phyloP scores from a whole-genome alignment of 2,113 vertebrate species.

The Rhineura floridana region DNA sequence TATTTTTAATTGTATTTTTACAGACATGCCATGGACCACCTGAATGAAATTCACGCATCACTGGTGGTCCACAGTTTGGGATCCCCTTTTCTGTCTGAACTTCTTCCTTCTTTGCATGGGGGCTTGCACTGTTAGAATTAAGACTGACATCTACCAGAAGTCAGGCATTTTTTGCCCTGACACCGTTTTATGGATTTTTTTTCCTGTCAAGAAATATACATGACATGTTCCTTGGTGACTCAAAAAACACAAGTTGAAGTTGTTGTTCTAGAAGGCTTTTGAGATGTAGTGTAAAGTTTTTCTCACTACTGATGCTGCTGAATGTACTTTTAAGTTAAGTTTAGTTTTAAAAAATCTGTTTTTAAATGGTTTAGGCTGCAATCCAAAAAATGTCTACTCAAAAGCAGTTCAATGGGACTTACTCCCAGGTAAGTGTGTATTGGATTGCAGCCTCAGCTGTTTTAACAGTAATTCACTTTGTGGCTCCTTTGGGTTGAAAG shows the following conservation, averaged over 20 bases:
- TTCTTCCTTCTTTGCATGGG: too few relatives aligned
- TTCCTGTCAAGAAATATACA: not conserved
- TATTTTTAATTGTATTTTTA: too few relatives aligned
- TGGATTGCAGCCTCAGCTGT: too few relatives aligned
- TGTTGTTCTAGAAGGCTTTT: not conserved
- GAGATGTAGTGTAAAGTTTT: not conserved
- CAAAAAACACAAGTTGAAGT: not conserved
- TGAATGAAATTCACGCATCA: too few relatives aligned
- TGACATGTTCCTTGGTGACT: not conserved
- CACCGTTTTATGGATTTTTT: not conserved
- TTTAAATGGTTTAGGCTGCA: not conserved
- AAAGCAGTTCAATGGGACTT: too few relatives aligned
- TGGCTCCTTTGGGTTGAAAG: not conserved
- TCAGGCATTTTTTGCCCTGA: not conserved
- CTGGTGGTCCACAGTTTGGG: too few relatives aligned
- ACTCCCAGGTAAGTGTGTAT: too few relatives aligned
- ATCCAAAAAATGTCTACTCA: too few relatives aligned
- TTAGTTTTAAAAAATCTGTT: too few relatives aligned
- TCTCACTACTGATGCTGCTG: not conserved
- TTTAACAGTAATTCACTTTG: not conserved
- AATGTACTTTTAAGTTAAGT: not conserved
- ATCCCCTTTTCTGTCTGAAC: too few relatives aligned
- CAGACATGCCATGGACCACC: too few relatives aligned
- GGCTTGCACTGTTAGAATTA: not conserved
- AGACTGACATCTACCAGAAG: not conserved